phyloP scores from a whole-genome alignment of 2,113 vertebrate species.

The rabbit (Oryctolagus cuniculus) region DNA sequence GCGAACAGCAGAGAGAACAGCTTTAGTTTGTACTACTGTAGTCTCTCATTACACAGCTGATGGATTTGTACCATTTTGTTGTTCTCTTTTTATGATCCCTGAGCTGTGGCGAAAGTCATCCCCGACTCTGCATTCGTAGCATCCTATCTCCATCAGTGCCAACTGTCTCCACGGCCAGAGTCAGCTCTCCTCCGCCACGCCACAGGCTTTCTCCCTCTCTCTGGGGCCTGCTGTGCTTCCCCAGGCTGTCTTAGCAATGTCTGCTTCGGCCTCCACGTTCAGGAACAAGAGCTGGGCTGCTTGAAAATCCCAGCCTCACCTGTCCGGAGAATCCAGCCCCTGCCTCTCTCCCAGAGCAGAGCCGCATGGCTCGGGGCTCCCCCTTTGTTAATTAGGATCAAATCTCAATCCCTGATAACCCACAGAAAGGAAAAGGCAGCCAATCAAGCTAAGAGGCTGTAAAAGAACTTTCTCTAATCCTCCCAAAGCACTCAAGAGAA shows the following conservation, averaged over 20 bases:
- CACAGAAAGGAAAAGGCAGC: slow-evolving; percentile 70
- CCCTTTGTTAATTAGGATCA: slow-evolving; percentile 74
- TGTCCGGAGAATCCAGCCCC: neutral
- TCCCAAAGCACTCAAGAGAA: slow-evolving; percentile 69
- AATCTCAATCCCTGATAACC: slow-evolving; percentile 71
- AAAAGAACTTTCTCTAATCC: slow-evolving; percentile 77
- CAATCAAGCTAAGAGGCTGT: slow-evolving; percentile 57
- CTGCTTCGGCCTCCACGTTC: neutral
- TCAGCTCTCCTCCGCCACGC: neutral
- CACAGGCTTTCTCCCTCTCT: neutral
- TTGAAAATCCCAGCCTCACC: neutral
- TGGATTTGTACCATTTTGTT: slow-evolving; percentile 69
- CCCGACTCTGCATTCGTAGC: slow-evolving; percentile 67
- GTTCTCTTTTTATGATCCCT: slow-evolving; percentile 62
- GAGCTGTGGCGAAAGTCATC: slow-evolving; percentile 54
- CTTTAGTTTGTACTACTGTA: slow-evolving; percentile 66
- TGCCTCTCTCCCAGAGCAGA: slow-evolving; percentile 14
- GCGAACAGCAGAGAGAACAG: neutral
- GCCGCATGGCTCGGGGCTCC: neutral
- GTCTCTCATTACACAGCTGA: slow-evolving; percentile 68
- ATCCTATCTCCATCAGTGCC: neutral
- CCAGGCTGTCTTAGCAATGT: neutral
- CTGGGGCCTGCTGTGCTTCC: neutral
- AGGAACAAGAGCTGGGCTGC: neutral
- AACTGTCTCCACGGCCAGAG: neutral